phyloP scores from a whole-genome alignment of 2,888 invertebrate species.

The Megaustenia siamemsis region DNA sequence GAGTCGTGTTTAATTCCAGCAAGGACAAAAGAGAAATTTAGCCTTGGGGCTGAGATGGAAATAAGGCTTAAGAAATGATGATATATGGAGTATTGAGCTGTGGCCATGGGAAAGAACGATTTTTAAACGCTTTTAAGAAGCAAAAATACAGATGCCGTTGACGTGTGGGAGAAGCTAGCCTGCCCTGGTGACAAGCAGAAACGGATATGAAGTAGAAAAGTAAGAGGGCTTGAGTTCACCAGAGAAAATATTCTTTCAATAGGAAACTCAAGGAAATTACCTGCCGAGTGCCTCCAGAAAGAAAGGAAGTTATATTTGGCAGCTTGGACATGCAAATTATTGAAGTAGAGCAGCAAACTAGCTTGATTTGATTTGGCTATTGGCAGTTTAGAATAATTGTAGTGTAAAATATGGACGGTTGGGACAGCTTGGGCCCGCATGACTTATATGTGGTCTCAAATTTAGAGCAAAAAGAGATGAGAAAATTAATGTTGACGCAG shows the following conservation, averaged over 20 bases:
- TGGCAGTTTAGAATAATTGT: neutral
- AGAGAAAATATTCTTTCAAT: neutral
- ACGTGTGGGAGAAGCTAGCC: too few relatives aligned
- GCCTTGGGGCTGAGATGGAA: neutral
- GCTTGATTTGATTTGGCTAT: neutral
- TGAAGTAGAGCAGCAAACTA: neutral
- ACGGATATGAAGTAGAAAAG: neutral
- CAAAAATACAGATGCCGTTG: neutral
- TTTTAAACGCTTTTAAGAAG: neutral
- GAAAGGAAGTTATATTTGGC: conserved; percentile 16
- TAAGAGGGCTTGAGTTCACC: neutral
- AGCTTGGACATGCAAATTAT: neutral
- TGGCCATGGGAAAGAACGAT: neutral
- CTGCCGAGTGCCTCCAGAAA: neutral
- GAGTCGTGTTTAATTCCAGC: conserved; percentile 16
- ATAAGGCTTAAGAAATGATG: conserved; percentile 2
- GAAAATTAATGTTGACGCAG: too few relatives aligned
- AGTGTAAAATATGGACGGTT: neutral
- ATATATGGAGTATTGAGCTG: conserved; percentile 1
- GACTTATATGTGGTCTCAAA: too few relatives aligned
- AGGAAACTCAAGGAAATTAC: neutral
- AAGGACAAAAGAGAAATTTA: neutral
- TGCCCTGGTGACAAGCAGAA: neutral
- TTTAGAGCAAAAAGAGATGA: too few relatives aligned
- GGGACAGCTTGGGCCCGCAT: too few relatives aligned